Evolutionary conservation across 2,797 vertebrate genomes (phyloP), one percentile per base, ranked within the genome.

Genomic region (Crypturellus tataupa): DNA sequence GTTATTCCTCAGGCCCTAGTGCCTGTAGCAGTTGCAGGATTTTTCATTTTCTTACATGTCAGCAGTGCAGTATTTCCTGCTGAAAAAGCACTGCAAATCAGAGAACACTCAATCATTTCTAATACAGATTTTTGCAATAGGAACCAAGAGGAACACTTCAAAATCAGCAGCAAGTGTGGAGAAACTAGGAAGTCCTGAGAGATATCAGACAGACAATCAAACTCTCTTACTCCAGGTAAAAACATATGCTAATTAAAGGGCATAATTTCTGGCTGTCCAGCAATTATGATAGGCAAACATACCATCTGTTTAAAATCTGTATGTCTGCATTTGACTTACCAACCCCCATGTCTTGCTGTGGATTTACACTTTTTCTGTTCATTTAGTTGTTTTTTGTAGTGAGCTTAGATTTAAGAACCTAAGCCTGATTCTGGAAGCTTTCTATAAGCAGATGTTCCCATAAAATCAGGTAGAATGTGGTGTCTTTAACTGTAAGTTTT

Each of bases 151-250:
- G 89, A 98, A 47, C 92, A 49, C 88, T 46, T 98, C 97, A 95
- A 97, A 96, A 96, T 23, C 84, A 93, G 18, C 96, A 91, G 51
- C 71, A 29, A 97, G 96, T 58, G 93, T 56, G 14, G 58, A 95
- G 29, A 97, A 95, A 62, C 68, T 90, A 69, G 97, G 90, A 87
- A 95, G 39, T 93, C 91, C 98, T 89, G 98, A 98, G 86, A 98
- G 98, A 16, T 98, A 98, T 79, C 98, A 97, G 81, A 98, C 90
- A 55, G 98, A 99, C 47, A 97, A 97, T 79, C 97, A 99, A 95
- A 98, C 98, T 2, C 98, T 99, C 59, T 86, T 98, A 51, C 97
- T 99, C 9, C 99, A 99, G 98, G 99, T 99, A 96, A 90, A 77
- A 80, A 9, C 31, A 46, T 69, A 25, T 88, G 10, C 51, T 64